phyloP scores from a whole-genome alignment of 2,113 vertebrate species.

The Bos taurus region ARS-UCD2.0 NC_037328.1:7572001-7572500 shows the following conservation, averaged over 20 bases:
- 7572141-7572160: background rate
- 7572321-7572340: background rate
- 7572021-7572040: background rate
- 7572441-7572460: accelerated
- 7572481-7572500: background rate
- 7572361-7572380: background rate
- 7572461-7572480: background rate
- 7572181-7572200: background rate
- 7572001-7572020: background rate
- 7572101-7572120: background rate
- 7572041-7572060: background rate
- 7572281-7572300: background rate
- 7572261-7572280: background rate
- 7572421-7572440: background rate
- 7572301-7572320: background rate
- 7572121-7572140: background rate
- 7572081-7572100: background rate
- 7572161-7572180: background rate
- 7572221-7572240: background rate
- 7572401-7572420: background rate
- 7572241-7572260: background rate
- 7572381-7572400: background rate
- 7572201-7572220: background rate
- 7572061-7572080: background rate
- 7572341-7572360: background rate